Conservation (phyloP, 2,888 invertebrate species). For the Apotomis capreana region DNA sequence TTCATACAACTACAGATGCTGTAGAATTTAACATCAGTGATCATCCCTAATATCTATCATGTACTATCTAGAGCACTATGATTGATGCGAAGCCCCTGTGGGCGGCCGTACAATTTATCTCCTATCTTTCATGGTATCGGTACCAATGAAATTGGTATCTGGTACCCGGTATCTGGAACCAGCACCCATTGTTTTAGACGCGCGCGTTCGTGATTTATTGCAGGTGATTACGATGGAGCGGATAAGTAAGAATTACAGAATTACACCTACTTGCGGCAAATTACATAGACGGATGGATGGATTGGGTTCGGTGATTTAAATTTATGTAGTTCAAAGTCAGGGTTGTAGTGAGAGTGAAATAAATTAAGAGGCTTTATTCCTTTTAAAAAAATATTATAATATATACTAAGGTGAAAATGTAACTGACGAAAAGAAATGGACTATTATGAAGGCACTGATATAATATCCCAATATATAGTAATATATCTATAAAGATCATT, state of each 20-base stretch:
- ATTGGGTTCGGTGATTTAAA: not conserved
- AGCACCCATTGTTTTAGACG: conserved; percentile 38
- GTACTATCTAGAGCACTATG: conserved; percentile 2
- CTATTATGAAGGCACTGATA: too few relatives aligned
- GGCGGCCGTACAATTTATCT: conserved; percentile 28
- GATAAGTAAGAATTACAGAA: conserved; percentile 28
- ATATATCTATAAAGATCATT: too few relatives aligned
- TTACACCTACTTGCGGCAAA: conserved; percentile 28
- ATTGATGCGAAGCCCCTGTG: conserved; percentile 33
- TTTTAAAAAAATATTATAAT: too few relatives aligned
- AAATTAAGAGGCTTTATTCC: too few relatives aligned
- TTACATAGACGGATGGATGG: conserved; percentile 19
- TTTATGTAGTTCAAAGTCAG: not conserved
- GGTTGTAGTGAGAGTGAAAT: too few relatives aligned
- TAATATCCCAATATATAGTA: too few relatives aligned
- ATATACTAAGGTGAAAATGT: not conserved
- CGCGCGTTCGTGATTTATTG: conserved; percentile 27
- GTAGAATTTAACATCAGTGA: too few relatives aligned
- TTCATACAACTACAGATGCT: too few relatives aligned
- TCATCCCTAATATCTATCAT: too few relatives aligned
- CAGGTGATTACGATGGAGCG: conserved; percentile 19
- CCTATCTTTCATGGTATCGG: conserved; percentile 34
- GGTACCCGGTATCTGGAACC: not conserved
- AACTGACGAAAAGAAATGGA: too few relatives aligned
- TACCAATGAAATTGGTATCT: conserved; percentile 39